phyloP scores from a whole-genome alignment of 1,140 invertebrate species.

The Hylaeus volcanicus region DNA sequence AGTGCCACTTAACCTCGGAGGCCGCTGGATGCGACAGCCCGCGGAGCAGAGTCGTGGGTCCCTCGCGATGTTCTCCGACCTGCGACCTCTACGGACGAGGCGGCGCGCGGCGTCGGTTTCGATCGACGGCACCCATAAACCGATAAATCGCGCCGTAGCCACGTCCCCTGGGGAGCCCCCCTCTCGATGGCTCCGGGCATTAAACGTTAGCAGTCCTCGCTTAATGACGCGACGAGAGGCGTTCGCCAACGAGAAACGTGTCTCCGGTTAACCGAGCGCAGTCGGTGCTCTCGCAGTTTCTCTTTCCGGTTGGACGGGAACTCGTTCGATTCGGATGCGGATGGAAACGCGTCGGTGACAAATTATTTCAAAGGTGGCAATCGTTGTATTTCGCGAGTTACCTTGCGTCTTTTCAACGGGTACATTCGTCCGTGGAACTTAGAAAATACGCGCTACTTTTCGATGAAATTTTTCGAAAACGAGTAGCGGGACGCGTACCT shows the following conservation, averaged over 20 bases:
- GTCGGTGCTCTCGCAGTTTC: neutral
- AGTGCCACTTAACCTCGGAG: slow-evolving; percentile 67
- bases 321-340: slow-evolving; percentile 14
- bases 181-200: neutral
- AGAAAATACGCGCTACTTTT: too few relatives aligned
- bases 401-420: too few relatives aligned
- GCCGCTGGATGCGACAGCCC: neutral
- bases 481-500: too few relatives aligned
- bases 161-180: slow-evolving; percentile 1
- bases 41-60: too few relatives aligned
- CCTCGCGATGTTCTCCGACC: slow-evolving; percentile 24
- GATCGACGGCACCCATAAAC: slow-evolving; percentile 59
- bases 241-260: slow-evolving; percentile 31
- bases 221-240: slow-evolving; percentile 53
- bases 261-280: slow-evolving; percentile 53
- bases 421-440: too few relatives aligned
- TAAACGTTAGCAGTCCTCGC: neutral
- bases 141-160: slow-evolving; percentile 67
- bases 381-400: slow-evolving; percentile 23
- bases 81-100: slow-evolving; percentile 30
- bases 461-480: too few relatives aligned
- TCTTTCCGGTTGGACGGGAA: slow-evolving; percentile 11
- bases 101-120: slow-evolving; percentile 24
- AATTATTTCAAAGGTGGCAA: slow-evolving; percentile 35
- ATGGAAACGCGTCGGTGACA: slow-evolving; percentile 41